These are phyloP conservation scores for Melanotaenia duboulayi DNA, from an alignment of 2,113 vertebrate genomes.

Conservation along the genomic window DNA sequence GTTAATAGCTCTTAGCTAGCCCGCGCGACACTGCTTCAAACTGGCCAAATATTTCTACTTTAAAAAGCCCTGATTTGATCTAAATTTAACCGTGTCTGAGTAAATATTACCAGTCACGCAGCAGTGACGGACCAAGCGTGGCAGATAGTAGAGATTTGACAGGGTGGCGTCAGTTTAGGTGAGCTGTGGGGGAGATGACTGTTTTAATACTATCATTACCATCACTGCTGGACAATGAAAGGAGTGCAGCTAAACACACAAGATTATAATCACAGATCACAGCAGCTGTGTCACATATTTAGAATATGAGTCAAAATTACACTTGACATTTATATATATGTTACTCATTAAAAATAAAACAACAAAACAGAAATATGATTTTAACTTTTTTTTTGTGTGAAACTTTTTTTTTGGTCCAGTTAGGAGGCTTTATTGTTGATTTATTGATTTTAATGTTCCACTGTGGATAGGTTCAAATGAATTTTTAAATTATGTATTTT, in stretches of 20 bases:
- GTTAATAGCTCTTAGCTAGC: slow-evolving; percentile 19
- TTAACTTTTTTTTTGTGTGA: too few species aligned
- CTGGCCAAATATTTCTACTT: accelerated
- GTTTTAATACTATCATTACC: too few species aligned
- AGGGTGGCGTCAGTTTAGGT: neutral
- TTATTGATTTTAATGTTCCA: too few species aligned
- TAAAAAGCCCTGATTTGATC: neutral
- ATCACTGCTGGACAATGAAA: neutral
- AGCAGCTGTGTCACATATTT: neutral
- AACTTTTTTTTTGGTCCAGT: too few species aligned
- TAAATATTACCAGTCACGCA: neutral
- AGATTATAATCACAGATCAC: neutral
- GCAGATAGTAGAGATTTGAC: neutral
- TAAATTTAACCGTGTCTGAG: neutral
- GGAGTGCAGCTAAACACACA: neutral
- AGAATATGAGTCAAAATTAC: too few species aligned
- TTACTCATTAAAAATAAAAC: too few species aligned
- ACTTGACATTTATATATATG: too few species aligned
- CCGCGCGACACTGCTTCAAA: neutral
- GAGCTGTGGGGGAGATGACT: too few species aligned
- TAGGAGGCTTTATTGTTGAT: too few species aligned
- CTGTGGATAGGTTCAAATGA: too few species aligned
- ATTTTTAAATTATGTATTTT: too few species aligned
- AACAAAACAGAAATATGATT: too few species aligned
- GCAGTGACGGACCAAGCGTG: neutral